Base-by-base conservation (phyloP, 2,888 invertebrate genomes). In the Allolobophora icterica region DNA sequence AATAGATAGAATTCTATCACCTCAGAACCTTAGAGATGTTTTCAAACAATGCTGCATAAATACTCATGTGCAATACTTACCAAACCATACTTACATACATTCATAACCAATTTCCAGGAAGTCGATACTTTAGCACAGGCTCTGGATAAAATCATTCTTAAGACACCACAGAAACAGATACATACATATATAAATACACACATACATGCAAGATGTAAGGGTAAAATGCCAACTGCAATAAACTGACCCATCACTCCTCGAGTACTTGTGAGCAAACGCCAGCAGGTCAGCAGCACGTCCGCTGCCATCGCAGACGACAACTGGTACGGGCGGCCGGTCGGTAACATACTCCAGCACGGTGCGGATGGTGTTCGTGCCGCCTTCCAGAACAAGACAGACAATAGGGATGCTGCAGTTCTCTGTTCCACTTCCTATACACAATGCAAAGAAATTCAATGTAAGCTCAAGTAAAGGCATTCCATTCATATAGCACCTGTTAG, bases 281-380 rank as follows among this genome's bases (percentile, higher is more conserved):
- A 95, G 92, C 8, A 95, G 94, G 92, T 95, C 95, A 33, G 99
- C 98, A 5, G 99, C 99, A 93, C 99, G 96, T 45, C 99, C 99
- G 93, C 98, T 99, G 90, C 99, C 99, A 95, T 98, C 98, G 95
- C 98, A 98, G 30, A 99, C 98, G 84, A 99, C 98, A 24, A 99
- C 99, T 0, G 99, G 99, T 42, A 99, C 98, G 0, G 99, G 99
- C 13, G 99, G 99, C 91, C 97, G 97, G 96, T 99, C 99, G 0
- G 99, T 99, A 92, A 99, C 98, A 96, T 99, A 99, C 95, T 99
- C 99, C 94, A 99, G 96, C 91, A 99, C 98, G 17, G 98, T 98
- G 93, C 99, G 97, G 94, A 99, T 98, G 11, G 99, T 99, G 96
- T 99, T 98, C 91, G 98, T 98, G 91, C 99, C 99, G 91, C 99